Evolutionary conservation across 2,888 invertebrate genomes (phyloP).

Genomic region (Bellardia bayeri): DNA sequence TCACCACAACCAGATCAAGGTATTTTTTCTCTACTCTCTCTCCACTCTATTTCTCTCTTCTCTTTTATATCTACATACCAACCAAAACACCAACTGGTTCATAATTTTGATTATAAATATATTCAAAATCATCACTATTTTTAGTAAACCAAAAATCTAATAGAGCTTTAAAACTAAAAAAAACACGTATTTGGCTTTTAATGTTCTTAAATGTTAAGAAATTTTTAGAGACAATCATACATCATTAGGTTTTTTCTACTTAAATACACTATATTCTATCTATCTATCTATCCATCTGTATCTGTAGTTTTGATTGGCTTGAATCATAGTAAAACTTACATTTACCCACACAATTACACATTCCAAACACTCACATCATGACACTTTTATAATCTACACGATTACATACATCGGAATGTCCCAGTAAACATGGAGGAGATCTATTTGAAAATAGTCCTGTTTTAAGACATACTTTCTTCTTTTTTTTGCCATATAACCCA

Average conservation of each 20-base stretch:
- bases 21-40: constrained; percentile 61
- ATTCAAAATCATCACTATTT: constrained; percentile 1
- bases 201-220: constrained; percentile 18
- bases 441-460: constrained; percentile 28
- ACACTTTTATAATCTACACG: constrained; percentile 18
- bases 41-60: not conserved
- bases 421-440: constrained; percentile 41
- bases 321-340: constrained; percentile 64
- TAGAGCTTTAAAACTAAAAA: constrained; percentile 54
- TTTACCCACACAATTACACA: constrained; percentile 55
- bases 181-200: constrained; percentile 57
- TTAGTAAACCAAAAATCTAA: constrained; percentile 4
- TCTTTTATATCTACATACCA: constrained; percentile 21
- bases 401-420: not conserved
- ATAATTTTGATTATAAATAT: not conserved
- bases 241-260: constrained; percentile 3
- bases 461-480: constrained; percentile 10
- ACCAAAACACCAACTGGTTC: not conserved
- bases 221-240: not conserved
- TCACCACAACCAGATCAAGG: constrained; percentile 75
- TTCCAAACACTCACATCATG: constrained; percentile 32
- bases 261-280: not conserved
- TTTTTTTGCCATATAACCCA: not conserved
- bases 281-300: constrained; percentile 15
- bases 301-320: constrained; percentile 66